Conservation (phyloP, 2,888 invertebrate genomes). For the Drosophila diplacantha region DNA sequence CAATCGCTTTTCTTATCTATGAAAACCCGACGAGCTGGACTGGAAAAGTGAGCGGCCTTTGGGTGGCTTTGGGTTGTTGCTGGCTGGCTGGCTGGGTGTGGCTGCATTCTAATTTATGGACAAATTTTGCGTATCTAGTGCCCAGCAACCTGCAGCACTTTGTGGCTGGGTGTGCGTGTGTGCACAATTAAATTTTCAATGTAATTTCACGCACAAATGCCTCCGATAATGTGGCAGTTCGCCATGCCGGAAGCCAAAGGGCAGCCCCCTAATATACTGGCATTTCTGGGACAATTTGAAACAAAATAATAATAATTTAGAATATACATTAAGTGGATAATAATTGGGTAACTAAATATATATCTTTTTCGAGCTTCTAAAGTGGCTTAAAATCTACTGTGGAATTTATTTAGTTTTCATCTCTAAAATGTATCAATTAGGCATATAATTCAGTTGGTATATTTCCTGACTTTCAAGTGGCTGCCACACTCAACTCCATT, state of each 20-base stretch:
- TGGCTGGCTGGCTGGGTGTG: too few species aligned
- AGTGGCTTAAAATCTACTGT: background rate
- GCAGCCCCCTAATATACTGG: background rate
- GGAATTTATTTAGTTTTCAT: background rate
- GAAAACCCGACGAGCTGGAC: background rate
- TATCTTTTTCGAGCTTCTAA: background rate
- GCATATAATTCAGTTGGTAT: background rate
- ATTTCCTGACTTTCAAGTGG: background rate
- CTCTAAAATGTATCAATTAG: background rate
- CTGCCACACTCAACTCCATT: background rate
- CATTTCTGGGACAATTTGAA: background rate
- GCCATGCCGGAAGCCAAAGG: background rate
- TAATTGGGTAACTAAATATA: background rate
- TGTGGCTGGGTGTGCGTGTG: constrained; percentile 39
- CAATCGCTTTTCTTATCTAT: constrained; percentile 4
- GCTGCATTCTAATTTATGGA: constrained; percentile 60
- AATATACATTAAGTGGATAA: background rate
- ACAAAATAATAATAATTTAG: constrained; percentile 17
- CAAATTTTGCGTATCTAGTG: constrained; percentile 64
- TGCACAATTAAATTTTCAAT: constrained; percentile 69
- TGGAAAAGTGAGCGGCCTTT: background rate
- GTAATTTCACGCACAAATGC: constrained; percentile 68
- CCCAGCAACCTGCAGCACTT: constrained; percentile 36
- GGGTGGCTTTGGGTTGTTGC: background rate
- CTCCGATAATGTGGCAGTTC: constrained; percentile 31